A percentile compares a stretch with the other conserved stretches of the same genome.
These are phyloP conservation scores for Varanus salvator DNA, from an alignment of 2,113 vertebrate species.

Conservation along the genomic window DNA sequence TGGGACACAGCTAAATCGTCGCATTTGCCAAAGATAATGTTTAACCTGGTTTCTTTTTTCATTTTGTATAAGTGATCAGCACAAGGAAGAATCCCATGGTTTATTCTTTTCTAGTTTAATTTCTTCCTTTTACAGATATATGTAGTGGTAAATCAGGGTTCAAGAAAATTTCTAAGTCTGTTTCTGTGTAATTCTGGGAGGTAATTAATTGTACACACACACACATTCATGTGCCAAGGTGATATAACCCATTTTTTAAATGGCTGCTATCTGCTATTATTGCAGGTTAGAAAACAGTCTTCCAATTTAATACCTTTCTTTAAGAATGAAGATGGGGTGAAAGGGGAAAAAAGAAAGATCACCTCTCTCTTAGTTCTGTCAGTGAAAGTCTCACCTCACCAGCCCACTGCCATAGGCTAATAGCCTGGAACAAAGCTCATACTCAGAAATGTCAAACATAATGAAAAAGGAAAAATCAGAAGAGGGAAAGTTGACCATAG, in stretches of 20 bases:
- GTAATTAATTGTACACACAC: conserved; percentile 23
- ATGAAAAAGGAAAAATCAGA: conserved; percentile 35
- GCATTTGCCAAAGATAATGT: conserved; percentile 39
- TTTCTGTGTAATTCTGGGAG: conserved; percentile 22
- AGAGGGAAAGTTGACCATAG: conserved; percentile 25
- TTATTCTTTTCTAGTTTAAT: conserved; percentile 45
- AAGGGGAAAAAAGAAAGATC: conserved; percentile 19
- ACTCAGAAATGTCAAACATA: conserved; percentile 49
- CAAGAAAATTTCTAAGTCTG: conserved; percentile 48
- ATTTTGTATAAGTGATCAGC: conserved; percentile 56
- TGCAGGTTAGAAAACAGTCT: conserved; percentile 34
- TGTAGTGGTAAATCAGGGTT: not conserved
- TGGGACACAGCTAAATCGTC: conserved; percentile 29
- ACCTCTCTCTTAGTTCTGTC: conserved; percentile 23
- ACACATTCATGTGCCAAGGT: too few relatives aligned
- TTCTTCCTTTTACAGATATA: conserved; percentile 46
- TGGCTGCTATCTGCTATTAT: conserved; percentile 3
- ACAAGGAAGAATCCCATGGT: conserved; percentile 54
- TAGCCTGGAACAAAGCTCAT: conserved; percentile 33
- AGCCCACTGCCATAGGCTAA: conserved; percentile 38
- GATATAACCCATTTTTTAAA: conserved; percentile 17
- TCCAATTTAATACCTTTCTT: conserved; percentile 30
- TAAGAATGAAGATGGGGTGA: not conserved
- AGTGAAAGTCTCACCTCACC: conserved; percentile 35
- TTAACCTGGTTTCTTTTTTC: not conserved